Percentiles rank a stretch among this genome's conserved stretches.
These are phyloP conservation scores for Subacronicta megacephala DNA, from an alignment of 2,888 invertebrate species.

Conservation along the genomic window DNA sequence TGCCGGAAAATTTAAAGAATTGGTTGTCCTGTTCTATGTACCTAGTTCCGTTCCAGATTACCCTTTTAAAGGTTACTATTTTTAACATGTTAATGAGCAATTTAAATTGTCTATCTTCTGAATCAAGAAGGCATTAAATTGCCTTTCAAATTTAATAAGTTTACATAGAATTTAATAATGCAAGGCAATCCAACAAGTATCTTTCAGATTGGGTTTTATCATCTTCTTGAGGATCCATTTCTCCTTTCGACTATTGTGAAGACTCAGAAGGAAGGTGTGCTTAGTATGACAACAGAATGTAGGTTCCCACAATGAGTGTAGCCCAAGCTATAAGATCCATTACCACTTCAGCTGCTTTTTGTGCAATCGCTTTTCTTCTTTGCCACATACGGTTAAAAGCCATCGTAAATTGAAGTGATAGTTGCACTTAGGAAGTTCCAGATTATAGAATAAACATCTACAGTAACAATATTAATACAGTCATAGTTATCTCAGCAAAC, in stretches of 20 bases:
- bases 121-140: too few relatives aligned
- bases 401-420: conserved; percentile 51
- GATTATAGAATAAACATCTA: conserved; percentile 37
- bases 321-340: conserved; percentile 69
- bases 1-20: conserved; percentile 22
- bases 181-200: conserved; percentile 7
- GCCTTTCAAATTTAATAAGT: not conserved
- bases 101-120: not conserved
- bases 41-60: conserved; percentile 21
- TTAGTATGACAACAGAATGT: conserved; percentile 62
- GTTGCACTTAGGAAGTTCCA: not conserved
- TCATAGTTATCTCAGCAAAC: conserved; percentile 74
- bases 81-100: conserved; percentile 13
- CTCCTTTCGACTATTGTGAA: not conserved
- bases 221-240: conserved; percentile 2
- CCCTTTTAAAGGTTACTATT: conserved; percentile 34
- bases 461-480: conserved; percentile 68
- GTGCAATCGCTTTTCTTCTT: conserved; percentile 59
- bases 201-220: conserved; percentile 4
- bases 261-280: not conserved
- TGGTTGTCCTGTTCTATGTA: conserved; percentile 18
- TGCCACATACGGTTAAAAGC: conserved; percentile 66
- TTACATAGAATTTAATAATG: not conserved
- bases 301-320: conserved; percentile 68
- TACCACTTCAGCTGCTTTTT: conserved; percentile 54